These are phyloP conservation scores for Athripsodes cinereus DNA, from an alignment of 2,888 invertebrate species.

Conservation along the genomic window DNA sequence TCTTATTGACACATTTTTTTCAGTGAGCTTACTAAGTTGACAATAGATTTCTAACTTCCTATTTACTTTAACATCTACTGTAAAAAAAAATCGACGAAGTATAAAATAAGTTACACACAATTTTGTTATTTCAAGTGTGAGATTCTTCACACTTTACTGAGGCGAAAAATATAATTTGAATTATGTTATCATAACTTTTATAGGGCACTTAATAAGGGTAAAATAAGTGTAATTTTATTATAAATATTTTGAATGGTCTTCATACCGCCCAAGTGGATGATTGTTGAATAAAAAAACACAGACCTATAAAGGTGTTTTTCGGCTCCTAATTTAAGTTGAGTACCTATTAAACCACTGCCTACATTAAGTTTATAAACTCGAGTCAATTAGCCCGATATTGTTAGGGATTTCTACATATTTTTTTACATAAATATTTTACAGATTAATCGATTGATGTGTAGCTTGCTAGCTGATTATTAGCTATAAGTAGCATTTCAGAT, in stretches of 20 bases:
- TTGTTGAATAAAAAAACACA: constrained; percentile 1
- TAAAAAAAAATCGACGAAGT: too few species aligned
- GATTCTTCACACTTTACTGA: background rate
- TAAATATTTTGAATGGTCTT: background rate
- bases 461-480: too few species aligned
- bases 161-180: background rate
- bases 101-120: too few species aligned
- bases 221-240: background rate
- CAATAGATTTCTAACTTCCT: too few species aligned
- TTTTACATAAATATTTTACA: too few species aligned
- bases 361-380: background rate
- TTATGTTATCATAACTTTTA: background rate
- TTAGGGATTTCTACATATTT: too few species aligned
- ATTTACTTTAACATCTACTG: too few species aligned
- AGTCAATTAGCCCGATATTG: background rate
- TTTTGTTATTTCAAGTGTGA: background rate
- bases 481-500: too few species aligned
- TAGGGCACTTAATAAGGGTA: background rate
- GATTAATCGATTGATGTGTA: too few species aligned
- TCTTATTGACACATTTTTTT: too few species aligned
- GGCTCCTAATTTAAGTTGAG: background rate
- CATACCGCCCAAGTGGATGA: background rate
- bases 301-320: too few species aligned
- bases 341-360: background rate
- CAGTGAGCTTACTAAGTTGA: too few species aligned